These are phyloP conservation scores for Thamnophis elegans DNA, from an alignment of 2,797 vertebrate genomes.

Conservation along the genomic window DNA sequence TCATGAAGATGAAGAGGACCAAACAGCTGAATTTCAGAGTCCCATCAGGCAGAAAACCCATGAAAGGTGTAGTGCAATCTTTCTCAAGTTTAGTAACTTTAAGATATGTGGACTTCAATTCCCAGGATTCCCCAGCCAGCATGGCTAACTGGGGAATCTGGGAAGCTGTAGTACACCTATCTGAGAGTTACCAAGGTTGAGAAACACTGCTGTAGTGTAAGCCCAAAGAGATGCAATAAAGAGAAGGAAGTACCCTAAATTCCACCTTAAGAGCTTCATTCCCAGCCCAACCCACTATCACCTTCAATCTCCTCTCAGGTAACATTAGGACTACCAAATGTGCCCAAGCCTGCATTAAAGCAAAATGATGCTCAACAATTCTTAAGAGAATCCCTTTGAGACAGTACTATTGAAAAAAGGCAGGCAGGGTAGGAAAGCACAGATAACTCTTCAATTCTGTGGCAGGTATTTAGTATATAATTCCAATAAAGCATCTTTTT, in stretches of 20 bases:
- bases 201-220: neutral
- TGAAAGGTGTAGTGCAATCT: neutral
- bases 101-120: neutral
- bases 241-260: neutral
- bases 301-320: neutral
- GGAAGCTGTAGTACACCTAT: neutral
- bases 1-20: neutral
- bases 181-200: neutral
- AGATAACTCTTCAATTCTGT: neutral
- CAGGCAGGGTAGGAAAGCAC: neutral
- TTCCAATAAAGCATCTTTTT: neutral
- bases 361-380: neutral
- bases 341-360: neutral
- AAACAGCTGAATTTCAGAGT: neutral
- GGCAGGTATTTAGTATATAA: neutral
- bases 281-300: neutral
- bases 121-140: neutral
- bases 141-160: neutral
- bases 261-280: neutral
- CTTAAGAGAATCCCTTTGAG: neutral
- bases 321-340: neutral
- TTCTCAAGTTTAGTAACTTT: neutral
- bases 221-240: neutral
- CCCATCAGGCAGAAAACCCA: neutral
- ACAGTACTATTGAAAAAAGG: neutral